A percentile compares a stretch with the other conserved stretches of the same genome.
These are phyloP conservation scores for Chrysaora quinquecirrha DNA, from an alignment of 30 jellyfish, hydroid and myxozoan genomes.

Conservation along the genomic window DNA sequence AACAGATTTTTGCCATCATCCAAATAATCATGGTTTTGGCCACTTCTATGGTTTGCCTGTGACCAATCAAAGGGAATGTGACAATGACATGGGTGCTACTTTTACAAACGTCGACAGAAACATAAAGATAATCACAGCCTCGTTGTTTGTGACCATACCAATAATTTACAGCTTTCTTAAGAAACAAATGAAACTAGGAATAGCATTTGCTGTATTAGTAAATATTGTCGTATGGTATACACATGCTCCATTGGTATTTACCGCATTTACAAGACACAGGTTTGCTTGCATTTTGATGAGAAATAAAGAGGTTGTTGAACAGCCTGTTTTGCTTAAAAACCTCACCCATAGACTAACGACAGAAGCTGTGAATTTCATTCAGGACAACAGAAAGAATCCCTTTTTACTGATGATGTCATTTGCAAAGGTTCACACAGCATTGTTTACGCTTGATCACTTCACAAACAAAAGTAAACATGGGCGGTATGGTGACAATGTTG, in stretches of 20 bases:
- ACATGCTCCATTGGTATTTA: neutral
- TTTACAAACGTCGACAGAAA: constrained; percentile 24
- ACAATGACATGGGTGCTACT: constrained; percentile 28
- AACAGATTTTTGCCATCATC: constrained; percentile 78
- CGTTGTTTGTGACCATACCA: constrained; percentile 4
- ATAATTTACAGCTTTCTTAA: neutral
- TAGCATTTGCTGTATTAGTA: neutral
- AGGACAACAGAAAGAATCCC: constrained; percentile 34
- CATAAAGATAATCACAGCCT: constrained; percentile 1
- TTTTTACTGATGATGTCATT: constrained; percentile 68
- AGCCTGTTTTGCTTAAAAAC: constrained; percentile 41
- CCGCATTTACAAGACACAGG: constrained; percentile 9
- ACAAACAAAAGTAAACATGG: constrained; percentile 82
- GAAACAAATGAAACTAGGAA: neutral
- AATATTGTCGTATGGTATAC: neutral
- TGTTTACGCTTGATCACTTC: constrained; percentile 43
- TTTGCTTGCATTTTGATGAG: constrained; percentile 76
- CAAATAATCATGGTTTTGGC: constrained; percentile 84
- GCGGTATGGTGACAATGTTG: constrained; percentile 83
- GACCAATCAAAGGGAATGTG: constrained; percentile 70
- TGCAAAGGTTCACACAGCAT: constrained; percentile 76
- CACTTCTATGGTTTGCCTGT: constrained; percentile 84
- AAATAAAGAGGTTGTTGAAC: constrained; percentile 69
- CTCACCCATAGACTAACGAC: constrained; percentile 62
- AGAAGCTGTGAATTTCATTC: constrained; percentile 67